Evolutionary conservation across 2,888 invertebrate genomes (phyloP).

Genomic region (Meta bourneti): DNA sequence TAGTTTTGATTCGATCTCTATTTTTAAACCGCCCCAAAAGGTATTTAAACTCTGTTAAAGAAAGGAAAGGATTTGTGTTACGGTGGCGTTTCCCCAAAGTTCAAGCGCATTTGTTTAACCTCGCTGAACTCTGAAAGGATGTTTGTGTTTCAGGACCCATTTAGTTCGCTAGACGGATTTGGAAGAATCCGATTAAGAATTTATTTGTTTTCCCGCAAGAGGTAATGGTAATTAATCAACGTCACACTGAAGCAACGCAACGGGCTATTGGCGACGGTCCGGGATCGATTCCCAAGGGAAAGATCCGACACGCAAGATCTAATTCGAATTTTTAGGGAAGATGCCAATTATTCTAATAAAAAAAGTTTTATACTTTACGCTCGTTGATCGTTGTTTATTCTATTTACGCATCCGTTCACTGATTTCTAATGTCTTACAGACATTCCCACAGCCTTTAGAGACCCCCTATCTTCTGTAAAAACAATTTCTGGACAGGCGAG

Average conservation of each 20-base stretch:
- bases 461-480: too few relatives aligned
- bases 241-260: too few relatives aligned
- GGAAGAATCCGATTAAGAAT: not conserved
- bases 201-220: not conserved
- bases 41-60: not conserved
- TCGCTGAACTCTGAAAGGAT: not conserved
- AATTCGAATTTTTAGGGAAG: too few relatives aligned
- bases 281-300: not conserved
- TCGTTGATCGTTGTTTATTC: too few relatives aligned
- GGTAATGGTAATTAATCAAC: not conserved
- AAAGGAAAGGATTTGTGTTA: constrained; percentile 25
- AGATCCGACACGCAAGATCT: too few relatives aligned
- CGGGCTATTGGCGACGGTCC: not conserved
- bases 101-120: constrained; percentile 40
- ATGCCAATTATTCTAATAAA: too few relatives aligned
- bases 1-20: not conserved
- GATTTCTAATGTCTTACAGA: too few relatives aligned
- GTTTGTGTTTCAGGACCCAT: not conserved
- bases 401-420: too few relatives aligned
- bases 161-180: not conserved
- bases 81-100: constrained; percentile 27
- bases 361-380: too few relatives aligned
- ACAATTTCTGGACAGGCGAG: too few relatives aligned
- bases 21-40: not conserved
- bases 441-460: too few relatives aligned